These are phyloP conservation scores for Galeopterus variegatus DNA, from an alignment of 2,113 vertebrate species.

Conservation along the genomic window DNA sequence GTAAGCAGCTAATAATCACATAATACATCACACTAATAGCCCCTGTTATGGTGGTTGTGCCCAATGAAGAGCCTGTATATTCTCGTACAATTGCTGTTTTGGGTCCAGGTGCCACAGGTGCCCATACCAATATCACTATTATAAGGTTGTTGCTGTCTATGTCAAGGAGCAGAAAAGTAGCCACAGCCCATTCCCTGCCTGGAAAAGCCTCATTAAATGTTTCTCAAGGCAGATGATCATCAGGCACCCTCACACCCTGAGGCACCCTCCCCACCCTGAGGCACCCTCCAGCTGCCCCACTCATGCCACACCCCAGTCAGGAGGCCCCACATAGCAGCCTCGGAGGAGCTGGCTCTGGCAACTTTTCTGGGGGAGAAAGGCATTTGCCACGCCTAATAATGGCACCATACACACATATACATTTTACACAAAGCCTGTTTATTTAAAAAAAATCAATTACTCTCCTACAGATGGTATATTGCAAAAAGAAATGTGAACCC, in stretches of 20 bases:
- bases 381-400: background rate
- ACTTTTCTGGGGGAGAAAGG: background rate
- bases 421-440: conserved; percentile 55
- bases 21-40: accelerated
- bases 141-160: accelerated
- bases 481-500: background rate
- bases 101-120: background rate
- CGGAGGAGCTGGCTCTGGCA: background rate
- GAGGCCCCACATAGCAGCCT: background rate
- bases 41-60: accelerated
- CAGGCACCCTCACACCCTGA: accelerated
- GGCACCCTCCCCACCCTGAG: background rate
- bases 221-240: background rate
- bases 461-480: conserved; percentile 43
- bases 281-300: background rate
- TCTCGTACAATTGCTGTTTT: accelerated
- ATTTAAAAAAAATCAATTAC: conserved; percentile 63
- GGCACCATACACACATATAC: background rate
- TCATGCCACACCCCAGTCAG: accelerated
- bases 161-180: background rate
- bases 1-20: too few species aligned
- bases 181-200: background rate
- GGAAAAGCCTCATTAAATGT: background rate
- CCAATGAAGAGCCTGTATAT: background rate
- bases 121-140: accelerated